Base-by-base conservation (phyloP, 2,888 invertebrate genomes). In the Drepanosiphum platanoidis region DNA sequence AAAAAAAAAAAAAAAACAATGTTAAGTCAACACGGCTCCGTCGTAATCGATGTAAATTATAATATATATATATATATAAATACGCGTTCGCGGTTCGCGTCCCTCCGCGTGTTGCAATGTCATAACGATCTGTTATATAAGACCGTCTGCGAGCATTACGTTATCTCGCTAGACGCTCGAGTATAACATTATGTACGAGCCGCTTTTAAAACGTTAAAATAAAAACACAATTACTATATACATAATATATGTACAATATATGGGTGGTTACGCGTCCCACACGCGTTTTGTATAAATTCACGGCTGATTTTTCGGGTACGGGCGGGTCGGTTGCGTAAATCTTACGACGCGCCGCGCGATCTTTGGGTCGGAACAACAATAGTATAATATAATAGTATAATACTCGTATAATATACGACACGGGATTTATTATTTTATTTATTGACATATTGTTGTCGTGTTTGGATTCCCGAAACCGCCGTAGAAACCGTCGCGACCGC, bases 1-100 rank as follows among this genome's bases (percentile, higher is more conserved):
- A 64, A 82, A 61, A 39, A 82, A 32, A 82, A 42, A 66, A 4
- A 77, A n/a, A n/a, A n/a, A n/a, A n/a, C 27, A 13, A 0, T 64
- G 61, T 81, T 72, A 82, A 82, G 74, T 74, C 82, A 82, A 82
- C 82, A 72, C 61, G 64, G 30, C 27, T n/a, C n/a, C n/a, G n/a
- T n/a, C 70, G 34, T 70, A 80, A 81, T 71, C 58, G 70, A 52
- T 52, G 32, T 75, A 77, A 15, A 61, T 77, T 11, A 34, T 61
- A n/a, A 22, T 64, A 64, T 64, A 64, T 30, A 22, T 64, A 64
- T 1, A 27, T 30, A 64, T 30, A 30, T 27, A 27, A n/a, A 66
- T 66, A 13, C 39, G 11, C 42, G 64, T 61, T 27, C 22, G 79
- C 52, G 81, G 36, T 81, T 27, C 36, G 39, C 58, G 82, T 72